Evolutionary conservation across 2,113 vertebrate species (phyloP).

Genomic region (Clupea harengus): DNA sequence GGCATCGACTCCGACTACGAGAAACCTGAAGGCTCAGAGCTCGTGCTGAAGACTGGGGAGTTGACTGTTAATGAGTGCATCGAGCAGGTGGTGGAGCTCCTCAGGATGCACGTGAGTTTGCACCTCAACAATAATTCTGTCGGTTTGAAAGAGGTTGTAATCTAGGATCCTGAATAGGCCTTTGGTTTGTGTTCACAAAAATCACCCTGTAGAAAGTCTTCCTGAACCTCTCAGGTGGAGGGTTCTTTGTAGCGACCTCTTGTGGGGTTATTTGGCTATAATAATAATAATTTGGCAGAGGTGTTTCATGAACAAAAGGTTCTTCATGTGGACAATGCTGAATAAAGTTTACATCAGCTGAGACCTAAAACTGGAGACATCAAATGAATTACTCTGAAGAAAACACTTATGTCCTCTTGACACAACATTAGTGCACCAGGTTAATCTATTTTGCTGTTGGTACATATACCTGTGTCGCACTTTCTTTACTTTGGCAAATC

Average conservation of each 20-base stretch:
- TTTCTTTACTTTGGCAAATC: too few relatives aligned
- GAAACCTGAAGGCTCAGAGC: slow-evolving; percentile 83
- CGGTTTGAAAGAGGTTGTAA: background rate
- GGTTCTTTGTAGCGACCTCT: too few relatives aligned
- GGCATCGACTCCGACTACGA: slow-evolving; percentile 95
- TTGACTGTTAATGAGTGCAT: slow-evolving; percentile 85
- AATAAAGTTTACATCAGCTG: too few relatives aligned
- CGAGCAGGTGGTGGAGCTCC: slow-evolving; percentile 84
- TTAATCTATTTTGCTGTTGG: too few relatives aligned
- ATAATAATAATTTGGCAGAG: too few relatives aligned
- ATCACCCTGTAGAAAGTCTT: background rate
- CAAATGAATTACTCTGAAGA: too few relatives aligned
- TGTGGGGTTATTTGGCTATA: too few relatives aligned
- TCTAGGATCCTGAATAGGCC: background rate
- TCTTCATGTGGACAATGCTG: background rate
- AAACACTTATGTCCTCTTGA: too few relatives aligned
- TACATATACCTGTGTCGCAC: too few relatives aligned
- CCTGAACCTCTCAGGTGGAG: too few relatives aligned
- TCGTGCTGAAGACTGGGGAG: slow-evolving; percentile 88
- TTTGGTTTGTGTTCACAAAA: background rate
- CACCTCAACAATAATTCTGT: background rate
- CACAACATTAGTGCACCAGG: too few relatives aligned
- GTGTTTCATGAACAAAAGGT: background rate
- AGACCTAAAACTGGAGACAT: too few relatives aligned
- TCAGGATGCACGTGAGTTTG: slow-evolving; percentile 78